These are phyloP conservation scores for Drosophila pectinifera DNA, from an alignment of 1,140 invertebrate species.

Conservation along the genomic window DNA sequence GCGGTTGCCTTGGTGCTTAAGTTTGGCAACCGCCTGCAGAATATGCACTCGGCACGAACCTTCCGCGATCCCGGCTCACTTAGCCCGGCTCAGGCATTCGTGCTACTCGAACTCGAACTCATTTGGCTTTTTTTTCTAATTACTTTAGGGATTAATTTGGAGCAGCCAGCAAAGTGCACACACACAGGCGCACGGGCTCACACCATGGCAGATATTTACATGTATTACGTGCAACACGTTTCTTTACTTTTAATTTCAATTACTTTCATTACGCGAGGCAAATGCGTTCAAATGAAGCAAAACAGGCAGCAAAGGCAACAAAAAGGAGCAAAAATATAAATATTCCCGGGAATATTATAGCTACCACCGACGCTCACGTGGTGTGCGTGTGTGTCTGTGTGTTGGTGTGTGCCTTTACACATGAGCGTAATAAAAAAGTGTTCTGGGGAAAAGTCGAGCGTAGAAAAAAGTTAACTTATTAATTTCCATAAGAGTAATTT, in stretches of 20 bases:
- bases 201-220: conserved; percentile 37
- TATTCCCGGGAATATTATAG: conserved; percentile 29
- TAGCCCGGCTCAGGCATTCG: conserved; percentile 5
- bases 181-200: conserved; percentile 12
- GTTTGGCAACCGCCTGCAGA: conserved; percentile 59
- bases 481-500: conserved; percentile 84
- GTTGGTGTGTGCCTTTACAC: conserved; percentile 27
- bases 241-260: conserved; percentile 84
- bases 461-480: conserved; percentile 82
- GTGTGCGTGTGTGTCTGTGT: background rate
- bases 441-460: conserved; percentile 53
- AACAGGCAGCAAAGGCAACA: conserved; percentile 31
- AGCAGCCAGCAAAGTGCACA: conserved; percentile 73
- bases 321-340: conserved; percentile 35
- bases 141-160: conserved; percentile 83
- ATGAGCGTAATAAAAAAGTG: conserved; percentile 49
- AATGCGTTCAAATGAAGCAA: conserved; percentile 80
- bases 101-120: conserved; percentile 73
- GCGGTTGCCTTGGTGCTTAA: conserved; percentile 53
- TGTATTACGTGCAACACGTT: conserved; percentile 73
- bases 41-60: conserved; percentile 80
- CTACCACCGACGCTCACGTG: conserved; percentile 3
- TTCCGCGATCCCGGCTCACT: conserved; percentile 25
- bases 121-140: conserved; percentile 80
- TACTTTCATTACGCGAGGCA: conserved; percentile 78